Evolutionary conservation across 2,113 vertebrate genomes (phyloP).

Genomic region (Entelurus aequoreus): DNA sequence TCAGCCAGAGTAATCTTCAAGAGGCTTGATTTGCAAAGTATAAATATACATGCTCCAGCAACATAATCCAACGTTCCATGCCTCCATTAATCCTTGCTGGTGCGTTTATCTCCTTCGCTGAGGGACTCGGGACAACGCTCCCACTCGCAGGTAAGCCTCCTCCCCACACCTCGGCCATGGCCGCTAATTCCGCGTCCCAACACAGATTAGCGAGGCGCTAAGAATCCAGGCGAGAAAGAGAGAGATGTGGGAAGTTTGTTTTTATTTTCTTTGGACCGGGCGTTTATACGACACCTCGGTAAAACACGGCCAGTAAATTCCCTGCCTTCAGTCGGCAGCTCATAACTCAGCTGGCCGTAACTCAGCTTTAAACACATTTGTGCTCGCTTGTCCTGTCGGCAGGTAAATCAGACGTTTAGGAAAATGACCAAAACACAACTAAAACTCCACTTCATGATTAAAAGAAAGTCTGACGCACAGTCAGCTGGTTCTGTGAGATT

Average conservation of each 20-base stretch:
- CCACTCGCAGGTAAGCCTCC: conserved; percentile 51
- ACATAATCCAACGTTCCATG: conserved; percentile 28
- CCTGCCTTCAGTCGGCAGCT: conserved; percentile 2
- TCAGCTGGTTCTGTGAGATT: no score
- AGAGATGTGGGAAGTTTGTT: conserved; percentile 3
- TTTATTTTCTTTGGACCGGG: conserved; percentile 3
- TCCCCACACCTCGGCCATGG: conserved; percentile 38
- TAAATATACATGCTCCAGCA: conserved; percentile 27
- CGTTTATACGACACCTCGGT: background rate
- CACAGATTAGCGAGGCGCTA: conserved; percentile 14
- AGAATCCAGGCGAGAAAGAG: background rate
- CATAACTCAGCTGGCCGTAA: background rate
- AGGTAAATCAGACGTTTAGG: background rate
- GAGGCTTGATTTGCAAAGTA: conserved; percentile 30
- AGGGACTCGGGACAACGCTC: conserved; percentile 33
- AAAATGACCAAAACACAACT: background rate
- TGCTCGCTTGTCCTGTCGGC: background rate
- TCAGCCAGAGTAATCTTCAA: conserved; percentile 35
- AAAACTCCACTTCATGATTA: background rate
- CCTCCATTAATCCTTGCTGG: conserved; percentile 53
- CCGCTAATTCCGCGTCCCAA: conserved; percentile 46
- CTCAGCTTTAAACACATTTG: conserved; percentile 1
- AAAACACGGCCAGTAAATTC: conserved; percentile 11
- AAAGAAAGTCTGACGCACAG: no score
- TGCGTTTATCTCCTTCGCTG: conserved; percentile 50